These are phyloP conservation scores for Geococcyx californianus DNA, from an alignment of 2,113 vertebrate genomes.

Conservation along the genomic window DNA sequence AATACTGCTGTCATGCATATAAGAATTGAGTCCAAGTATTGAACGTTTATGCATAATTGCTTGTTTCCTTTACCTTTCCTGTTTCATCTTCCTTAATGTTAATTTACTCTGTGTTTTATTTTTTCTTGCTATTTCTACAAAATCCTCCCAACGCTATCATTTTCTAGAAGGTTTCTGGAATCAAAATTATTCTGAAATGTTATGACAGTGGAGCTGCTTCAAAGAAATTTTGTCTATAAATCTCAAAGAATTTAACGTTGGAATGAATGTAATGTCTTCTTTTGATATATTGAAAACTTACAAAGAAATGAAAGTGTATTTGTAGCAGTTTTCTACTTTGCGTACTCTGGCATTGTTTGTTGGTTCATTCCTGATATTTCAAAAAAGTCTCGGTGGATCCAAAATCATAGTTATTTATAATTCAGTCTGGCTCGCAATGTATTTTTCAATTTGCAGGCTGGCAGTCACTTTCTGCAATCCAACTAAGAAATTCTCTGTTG, in stretches of 20 bases:
- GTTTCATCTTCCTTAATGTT: neutral
- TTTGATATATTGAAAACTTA: neutral
- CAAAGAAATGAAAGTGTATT: neutral
- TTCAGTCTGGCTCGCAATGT: neutral
- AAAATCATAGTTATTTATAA: neutral
- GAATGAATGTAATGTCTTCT: neutral
- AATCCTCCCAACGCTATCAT: neutral
- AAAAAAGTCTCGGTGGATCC: neutral
- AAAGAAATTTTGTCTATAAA: neutral
- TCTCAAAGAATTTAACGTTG: rapidly evolving
- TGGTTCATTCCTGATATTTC: neutral
- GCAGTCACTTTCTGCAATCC: neutral
- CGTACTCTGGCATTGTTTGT: neutral
- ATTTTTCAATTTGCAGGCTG: neutral
- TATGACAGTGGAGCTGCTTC: neutral
- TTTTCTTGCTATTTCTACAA: neutral
- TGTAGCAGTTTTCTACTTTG: neutral
- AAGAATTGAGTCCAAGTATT: neutral
- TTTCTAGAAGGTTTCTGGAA: neutral
- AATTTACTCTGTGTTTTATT: neutral
- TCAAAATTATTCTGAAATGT: neutral
- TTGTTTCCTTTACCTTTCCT: neutral
- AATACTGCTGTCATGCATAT: neutral
- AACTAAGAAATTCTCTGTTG: neutral
- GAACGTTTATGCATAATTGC: neutral